phyloP scores from a whole-genome alignment of 2,113 vertebrate genomes.

The Phyllopteryx taeniolatus region DNA sequence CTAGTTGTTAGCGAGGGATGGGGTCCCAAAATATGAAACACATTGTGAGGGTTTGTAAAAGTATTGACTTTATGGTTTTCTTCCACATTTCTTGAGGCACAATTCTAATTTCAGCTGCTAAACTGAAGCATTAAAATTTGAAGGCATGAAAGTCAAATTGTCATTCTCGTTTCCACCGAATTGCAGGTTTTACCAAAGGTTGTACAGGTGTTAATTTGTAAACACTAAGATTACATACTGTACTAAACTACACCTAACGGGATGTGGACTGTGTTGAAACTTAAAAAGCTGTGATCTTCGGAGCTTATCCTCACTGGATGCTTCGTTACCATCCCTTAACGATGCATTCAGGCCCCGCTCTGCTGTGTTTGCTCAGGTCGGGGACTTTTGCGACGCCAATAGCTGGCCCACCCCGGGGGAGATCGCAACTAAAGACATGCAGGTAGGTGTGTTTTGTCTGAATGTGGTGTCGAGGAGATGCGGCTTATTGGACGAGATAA shows the following conservation, averaged over 20 bases:
- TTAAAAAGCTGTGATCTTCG: background rate
- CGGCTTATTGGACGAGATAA: background rate
- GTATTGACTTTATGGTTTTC: too few species aligned
- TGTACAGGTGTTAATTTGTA: background rate
- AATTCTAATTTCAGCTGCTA: too few species aligned
- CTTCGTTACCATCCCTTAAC: background rate
- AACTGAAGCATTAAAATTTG: too few species aligned
- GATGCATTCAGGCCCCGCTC: background rate
- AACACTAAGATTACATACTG: background rate
- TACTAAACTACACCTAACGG: background rate
- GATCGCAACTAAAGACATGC: constrained; percentile 91
- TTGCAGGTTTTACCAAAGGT: background rate
- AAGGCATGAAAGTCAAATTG: too few species aligned
- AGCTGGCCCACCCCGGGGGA: constrained; percentile 98
- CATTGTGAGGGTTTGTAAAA: too few species aligned
- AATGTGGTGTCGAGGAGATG: background rate
- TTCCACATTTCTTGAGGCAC: too few species aligned
- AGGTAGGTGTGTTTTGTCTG: constrained; percentile 74
- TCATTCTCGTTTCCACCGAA: too few species aligned
- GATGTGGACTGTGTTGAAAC: background rate
- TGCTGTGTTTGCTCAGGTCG: constrained; percentile 75
- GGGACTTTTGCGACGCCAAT: constrained; percentile 93
- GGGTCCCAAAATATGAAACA: too few species aligned
- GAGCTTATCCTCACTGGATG: background rate
- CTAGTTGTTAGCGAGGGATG: too few species aligned